Conservation (phyloP, 2,113 vertebrate genomes). For the Gallinago paraguaiae region DNA sequence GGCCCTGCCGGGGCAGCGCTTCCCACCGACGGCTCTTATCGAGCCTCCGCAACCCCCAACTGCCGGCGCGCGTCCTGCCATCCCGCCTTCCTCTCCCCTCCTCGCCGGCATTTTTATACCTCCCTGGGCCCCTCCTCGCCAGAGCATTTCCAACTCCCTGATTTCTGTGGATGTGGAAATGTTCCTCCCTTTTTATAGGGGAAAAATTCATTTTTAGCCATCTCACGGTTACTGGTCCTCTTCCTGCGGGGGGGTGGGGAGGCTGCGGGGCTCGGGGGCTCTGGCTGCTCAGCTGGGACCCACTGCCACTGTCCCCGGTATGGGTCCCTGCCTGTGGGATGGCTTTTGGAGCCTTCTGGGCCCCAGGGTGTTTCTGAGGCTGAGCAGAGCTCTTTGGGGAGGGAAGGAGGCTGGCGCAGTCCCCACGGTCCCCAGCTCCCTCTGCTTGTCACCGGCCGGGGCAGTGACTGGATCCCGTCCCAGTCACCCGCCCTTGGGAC, state of each 20-base stretch:
- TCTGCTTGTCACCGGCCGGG: not conserved
- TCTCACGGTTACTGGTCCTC: slow-evolving; percentile 34
- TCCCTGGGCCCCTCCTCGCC: not conserved
- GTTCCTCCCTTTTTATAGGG: slow-evolving; percentile 52
- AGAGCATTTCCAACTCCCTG: not conserved
- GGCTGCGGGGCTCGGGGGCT: not conserved
- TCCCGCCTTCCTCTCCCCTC: not conserved
- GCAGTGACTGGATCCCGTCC: not conserved
- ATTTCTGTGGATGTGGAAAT: slow-evolving; percentile 23
- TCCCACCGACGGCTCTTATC: not conserved
- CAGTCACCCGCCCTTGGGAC: accelerated
- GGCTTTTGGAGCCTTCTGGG: not conserved
- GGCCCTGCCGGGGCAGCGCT: not conserved
- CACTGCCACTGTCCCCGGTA: accelerated
- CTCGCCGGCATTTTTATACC: not conserved
- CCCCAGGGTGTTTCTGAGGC: not conserved
- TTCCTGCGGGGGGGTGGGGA: not conserved
- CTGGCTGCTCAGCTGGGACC: not conserved
- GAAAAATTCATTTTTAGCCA: slow-evolving; percentile 53
- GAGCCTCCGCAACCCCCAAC: accelerated
- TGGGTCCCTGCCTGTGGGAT: accelerated
- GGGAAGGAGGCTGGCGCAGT: not conserved
- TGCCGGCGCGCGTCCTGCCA: not conserved
- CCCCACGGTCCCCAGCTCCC: accelerated
- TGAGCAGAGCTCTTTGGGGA: accelerated